phyloP scores from a whole-genome alignment of 2,797 vertebrate genomes.

The Gadopsis bispinosus region DNA sequence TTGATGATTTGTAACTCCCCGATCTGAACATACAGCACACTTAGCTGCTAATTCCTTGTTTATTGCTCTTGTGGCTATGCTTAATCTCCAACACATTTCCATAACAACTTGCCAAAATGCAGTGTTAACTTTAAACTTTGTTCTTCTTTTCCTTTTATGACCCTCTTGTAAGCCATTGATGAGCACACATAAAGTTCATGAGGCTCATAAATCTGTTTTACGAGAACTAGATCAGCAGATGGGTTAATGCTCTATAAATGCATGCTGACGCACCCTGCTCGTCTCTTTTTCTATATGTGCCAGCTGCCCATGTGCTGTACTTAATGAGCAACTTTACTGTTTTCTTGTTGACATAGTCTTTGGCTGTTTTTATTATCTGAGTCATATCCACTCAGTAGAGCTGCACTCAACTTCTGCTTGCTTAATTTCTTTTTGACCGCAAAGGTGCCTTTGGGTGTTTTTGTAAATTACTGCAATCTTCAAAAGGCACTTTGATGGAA shows the following conservation, averaged over 20 bases:
- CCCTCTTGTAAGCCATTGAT: slow-evolving; percentile 64
- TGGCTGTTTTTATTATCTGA: slow-evolving; percentile 40
- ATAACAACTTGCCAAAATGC: slow-evolving; percentile 53
- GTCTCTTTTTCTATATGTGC: slow-evolving; percentile 18
- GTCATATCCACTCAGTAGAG: slow-evolving; percentile 9
- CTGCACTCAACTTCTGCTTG: slow-evolving; percentile 14
- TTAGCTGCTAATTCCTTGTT: slow-evolving; percentile 54
- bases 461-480: slow-evolving; percentile 8
- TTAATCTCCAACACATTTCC: slow-evolving; percentile 47
- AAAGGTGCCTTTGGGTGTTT: slow-evolving; percentile 26
- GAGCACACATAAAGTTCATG: slow-evolving; percentile 67
- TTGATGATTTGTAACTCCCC: slow-evolving; percentile 35
- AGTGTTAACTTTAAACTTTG: slow-evolving; percentile 56
- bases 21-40: slow-evolving; percentile 24
- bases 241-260: slow-evolving; percentile 73
- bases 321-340: slow-evolving; percentile 58
- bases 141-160: slow-evolving; percentile 58
- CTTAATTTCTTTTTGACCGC: slow-evolving; percentile 22
- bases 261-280: slow-evolving; percentile 66
- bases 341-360: slow-evolving; percentile 49
- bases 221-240: slow-evolving; percentile 66
- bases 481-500: slow-evolving; percentile 24
- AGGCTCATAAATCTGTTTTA: slow-evolving; percentile 72
- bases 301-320: slow-evolving; percentile 40
- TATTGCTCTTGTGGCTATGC: slow-evolving; percentile 40